phyloP scores from a whole-genome alignment of 2,888 invertebrate genomes.

The Euplagia quadripunctaria region DNA sequence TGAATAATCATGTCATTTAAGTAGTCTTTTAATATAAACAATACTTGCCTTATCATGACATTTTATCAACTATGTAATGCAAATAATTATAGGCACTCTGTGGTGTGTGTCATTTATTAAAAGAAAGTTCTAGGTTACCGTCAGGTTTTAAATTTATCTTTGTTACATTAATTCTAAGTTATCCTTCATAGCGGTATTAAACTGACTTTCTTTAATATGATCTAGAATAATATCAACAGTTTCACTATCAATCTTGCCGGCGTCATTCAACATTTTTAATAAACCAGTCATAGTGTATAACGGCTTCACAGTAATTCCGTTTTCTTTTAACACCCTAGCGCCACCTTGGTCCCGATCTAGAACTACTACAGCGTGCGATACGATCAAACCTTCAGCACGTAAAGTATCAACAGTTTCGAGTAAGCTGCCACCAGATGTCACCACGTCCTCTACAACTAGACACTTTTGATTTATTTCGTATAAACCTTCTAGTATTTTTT shows the following conservation, averaged over 20 bases:
- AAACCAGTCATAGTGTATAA: conserved; percentile 90
- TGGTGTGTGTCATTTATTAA: background rate
- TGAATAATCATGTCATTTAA: background rate
- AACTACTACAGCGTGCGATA: conserved; percentile 94
- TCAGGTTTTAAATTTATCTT: background rate
- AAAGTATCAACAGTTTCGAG: conserved; percentile 94
- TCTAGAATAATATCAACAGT: conserved; percentile 75
- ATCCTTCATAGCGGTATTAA: conserved; percentile 65
- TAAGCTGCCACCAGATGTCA: conserved; percentile 97
- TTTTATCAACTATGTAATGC: background rate
- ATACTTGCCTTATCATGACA: background rate
- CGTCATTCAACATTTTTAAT: conserved; percentile 88
- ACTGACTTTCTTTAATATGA: conserved; percentile 78
- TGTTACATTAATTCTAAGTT: conserved; percentile 55
- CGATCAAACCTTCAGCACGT: conserved; percentile 88
- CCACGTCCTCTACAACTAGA: conserved; percentile 97
- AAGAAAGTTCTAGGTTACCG: background rate
- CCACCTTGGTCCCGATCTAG: conserved; percentile 98
- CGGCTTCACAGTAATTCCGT: conserved; percentile 91
- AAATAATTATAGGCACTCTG: background rate
- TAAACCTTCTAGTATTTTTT: conserved; percentile 96
- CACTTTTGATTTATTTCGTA: conserved; percentile 90
- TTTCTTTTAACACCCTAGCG: conserved; percentile 89
- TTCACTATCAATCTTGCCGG: conserved; percentile 87
- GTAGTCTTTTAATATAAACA: background rate